Conservation (phyloP, 53 echinoderm and acorn worm genomes). For the Luidia sarsii region DNA sequence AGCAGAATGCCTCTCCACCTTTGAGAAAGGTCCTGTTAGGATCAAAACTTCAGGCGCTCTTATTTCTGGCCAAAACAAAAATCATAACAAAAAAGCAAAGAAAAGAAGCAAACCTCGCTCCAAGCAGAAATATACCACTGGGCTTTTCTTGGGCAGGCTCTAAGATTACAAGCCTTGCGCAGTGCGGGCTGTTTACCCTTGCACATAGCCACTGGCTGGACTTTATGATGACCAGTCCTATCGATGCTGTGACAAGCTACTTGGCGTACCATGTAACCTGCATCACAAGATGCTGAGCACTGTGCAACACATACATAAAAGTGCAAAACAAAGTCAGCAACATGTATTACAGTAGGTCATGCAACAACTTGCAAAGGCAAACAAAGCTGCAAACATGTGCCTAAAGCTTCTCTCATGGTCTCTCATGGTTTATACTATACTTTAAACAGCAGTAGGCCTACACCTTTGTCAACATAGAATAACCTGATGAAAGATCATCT, state of each 20-base stretch:
- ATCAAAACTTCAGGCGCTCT: too few relatives aligned
- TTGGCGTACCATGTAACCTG: conserved; percentile 73
- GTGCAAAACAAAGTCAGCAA: conserved; percentile 28
- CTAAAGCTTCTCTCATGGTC: too few relatives aligned
- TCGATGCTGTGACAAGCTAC: conserved; percentile 73
- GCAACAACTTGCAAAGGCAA: neutral
- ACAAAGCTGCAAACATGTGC: too few relatives aligned
- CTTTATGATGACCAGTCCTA: conserved; percentile 57
- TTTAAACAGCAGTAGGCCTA: too few relatives aligned
- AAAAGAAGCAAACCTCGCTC: conserved; percentile 86
- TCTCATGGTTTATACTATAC: too few relatives aligned
- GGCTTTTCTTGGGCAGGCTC: conserved; percentile 80
- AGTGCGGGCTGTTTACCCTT: conserved; percentile 51
- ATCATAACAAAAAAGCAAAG: conserved; percentile 19
- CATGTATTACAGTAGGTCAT: neutral
- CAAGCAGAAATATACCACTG: conserved; percentile 99
- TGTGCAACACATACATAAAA: conserved; percentile 46
- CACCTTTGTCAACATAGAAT: too few relatives aligned
- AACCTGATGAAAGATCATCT: too few relatives aligned
- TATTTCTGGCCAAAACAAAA: too few relatives aligned
- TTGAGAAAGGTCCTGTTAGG: too few relatives aligned
- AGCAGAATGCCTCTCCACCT: too few relatives aligned
- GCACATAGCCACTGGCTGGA: conserved; percentile 61
- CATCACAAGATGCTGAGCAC: conserved; percentile 94
- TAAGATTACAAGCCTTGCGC: conserved; percentile 69